Evolutionary conservation across 2,113 vertebrate species (phyloP), one percentile per base, ranked within the genome.

Genomic region (Callopanchax toddi): DNA sequence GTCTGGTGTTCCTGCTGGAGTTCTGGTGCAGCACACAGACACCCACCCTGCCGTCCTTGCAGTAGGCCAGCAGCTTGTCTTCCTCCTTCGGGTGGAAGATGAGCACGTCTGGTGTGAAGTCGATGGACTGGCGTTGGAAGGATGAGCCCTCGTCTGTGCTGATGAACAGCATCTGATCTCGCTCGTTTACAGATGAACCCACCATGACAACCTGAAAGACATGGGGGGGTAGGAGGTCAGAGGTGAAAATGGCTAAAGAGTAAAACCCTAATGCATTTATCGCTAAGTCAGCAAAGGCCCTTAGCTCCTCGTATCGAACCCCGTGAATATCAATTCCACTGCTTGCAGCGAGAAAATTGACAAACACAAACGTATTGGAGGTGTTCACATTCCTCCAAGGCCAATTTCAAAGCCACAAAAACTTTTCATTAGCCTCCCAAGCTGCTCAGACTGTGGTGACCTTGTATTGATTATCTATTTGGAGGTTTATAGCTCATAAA

Each of bases 51-150:
- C 92, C 87, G 37, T 98, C 95, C 71, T 94, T 96, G 84, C 92
- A 95, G 86, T 94, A 96, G 63, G 94, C 96, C 64, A 99, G 91
- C 17, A 98, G 82, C 84, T 96, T 99, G 87, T 98, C 96, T 78
- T 99, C 95, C 15, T 96, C 94, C 73, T 94, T 94, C 0, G 97
- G 97, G 83, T 99, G 97, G 86, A 99, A 99, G 69, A 96, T 71
- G 13, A 99, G 88, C 0, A 90, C 93, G 57, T 97, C 96, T 29
- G 96, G 94, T 5, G 88, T 93, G 90, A 99, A 99, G 68, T 83
- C 67, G 43, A 96, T 78, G 0, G 91, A 85, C 53, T 97, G 94
- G 13, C 94, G 93, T 89, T 96, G 96, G 90, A 99, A 99, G 32
- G 93, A 95, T 26, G 94, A 89, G 1, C 96, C 97, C 80, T 99